Evolutionary conservation across 1,140 invertebrate species (phyloP), one percentile per base, ranked within the genome.

Genomic region (Hestina assimilis): DNA sequence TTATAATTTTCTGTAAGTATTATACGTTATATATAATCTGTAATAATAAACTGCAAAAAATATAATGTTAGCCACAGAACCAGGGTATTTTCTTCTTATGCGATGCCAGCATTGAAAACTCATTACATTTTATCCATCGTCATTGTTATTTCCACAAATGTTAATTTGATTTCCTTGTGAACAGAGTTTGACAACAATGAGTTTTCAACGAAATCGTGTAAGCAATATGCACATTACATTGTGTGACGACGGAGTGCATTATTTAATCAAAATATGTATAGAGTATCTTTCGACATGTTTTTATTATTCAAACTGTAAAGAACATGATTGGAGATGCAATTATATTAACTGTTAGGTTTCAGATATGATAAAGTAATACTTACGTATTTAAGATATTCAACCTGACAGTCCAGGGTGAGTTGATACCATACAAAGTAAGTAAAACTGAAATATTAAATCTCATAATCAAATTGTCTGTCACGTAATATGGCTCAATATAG

Each of bases 401-500:
- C 20, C 8, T 20, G 6, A 35, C 19, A 26, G 45, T 21, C 29
- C 17, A 41, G 14, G 15, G 52, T 45, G 51, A 55, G 35, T 47
- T 52, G 62, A 65, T 65, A 26, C 62, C 62, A 65, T 65, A 65
- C 42, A 65, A 65, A 50, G 46, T 55, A 53, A 50, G 55, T 60
- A 60, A 46, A 60, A 60, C 46, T 59, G 48, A 65, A 64, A 65
- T 65, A 65, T 65, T 65, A 65, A 65, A 65, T 60, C 62, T 60
- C 59, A 65, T 65, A 65, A 65, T 65, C 62, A 65, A 65, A 65
- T 65, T 65, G 62, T 65, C 41, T 60, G 62, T 65, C 62, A 65
- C 62, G 62, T 65, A 52, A 65, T 65, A 59, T 7, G 50, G 55
- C 35, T 54, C 43, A 43, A 57, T 47, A 42, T 50, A 26, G 41